phyloP scores from a whole-genome alignment of 2,113 vertebrate species.

The Macquaria australasica region DNA sequence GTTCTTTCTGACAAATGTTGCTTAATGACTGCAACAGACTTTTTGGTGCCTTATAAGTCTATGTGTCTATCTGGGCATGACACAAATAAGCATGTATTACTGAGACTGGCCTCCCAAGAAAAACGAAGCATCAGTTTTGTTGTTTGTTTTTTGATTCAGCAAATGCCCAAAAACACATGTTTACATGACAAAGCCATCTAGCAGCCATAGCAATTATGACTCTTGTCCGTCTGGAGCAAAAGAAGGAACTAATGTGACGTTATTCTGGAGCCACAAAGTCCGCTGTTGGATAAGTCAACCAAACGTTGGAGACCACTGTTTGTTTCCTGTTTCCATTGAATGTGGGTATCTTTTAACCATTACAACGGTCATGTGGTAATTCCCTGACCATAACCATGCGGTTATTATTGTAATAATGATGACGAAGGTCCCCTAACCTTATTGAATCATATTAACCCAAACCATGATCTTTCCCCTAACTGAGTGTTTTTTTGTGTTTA shows the following conservation, averaged over 20 bases:
- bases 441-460: background rate
- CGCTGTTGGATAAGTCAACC: background rate
- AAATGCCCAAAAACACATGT: slow-evolving; percentile 19
- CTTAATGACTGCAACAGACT: background rate
- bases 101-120: background rate
- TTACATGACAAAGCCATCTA: background rate
- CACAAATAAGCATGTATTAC: background rate
- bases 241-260: background rate
- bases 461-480: background rate
- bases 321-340: background rate
- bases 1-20: background rate
- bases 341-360: background rate
- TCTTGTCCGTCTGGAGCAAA: background rate
- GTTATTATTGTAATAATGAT: slow-evolving; percentile 1
- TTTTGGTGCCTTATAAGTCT: background rate
- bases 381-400: background rate
- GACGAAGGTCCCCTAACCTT: background rate
- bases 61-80: background rate
- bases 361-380: background rate
- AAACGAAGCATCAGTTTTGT: background rate
- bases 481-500: background rate
- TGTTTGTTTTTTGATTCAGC: too few relatives aligned
- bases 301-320: background rate
- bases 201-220: background rate
- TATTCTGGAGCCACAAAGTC: too few relatives aligned